phyloP scores from a whole-genome alignment of 2,888 invertebrate genomes.

The Limnephilus marmoratus region DNA sequence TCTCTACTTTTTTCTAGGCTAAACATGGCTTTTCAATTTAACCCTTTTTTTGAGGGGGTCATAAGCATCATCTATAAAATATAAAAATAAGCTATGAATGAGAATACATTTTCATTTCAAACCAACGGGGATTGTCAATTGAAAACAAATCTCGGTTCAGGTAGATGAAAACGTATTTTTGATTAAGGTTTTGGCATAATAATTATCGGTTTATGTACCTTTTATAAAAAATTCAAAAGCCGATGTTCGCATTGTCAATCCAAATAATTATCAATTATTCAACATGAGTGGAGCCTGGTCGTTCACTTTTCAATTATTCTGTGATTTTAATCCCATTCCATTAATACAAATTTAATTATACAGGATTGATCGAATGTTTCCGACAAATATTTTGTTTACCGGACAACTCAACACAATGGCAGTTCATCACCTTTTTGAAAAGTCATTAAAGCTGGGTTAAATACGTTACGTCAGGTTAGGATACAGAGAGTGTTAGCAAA shows the following conservation, averaged over 20 bases:
- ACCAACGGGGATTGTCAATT: background rate
- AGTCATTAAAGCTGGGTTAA: too few species aligned
- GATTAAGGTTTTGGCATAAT: background rate
- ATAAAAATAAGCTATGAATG: background rate
- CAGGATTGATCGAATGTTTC: too few species aligned
- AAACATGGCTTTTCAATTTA: background rate
- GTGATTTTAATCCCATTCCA: too few species aligned
- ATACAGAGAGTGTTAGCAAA: too few species aligned
- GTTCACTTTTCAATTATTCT: background rate
- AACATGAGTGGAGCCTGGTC: background rate
- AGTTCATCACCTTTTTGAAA: too few species aligned
- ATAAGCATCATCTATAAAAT: background rate
- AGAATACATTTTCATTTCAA: background rate
- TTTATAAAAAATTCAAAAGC: background rate
- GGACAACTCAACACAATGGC: too few species aligned
- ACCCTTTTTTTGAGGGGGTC: background rate
- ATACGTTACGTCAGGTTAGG: too few species aligned
- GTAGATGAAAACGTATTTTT: background rate
- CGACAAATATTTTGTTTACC: too few species aligned
- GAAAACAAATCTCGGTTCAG: background rate
- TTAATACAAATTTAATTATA: too few species aligned
- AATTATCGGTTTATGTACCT: background rate
- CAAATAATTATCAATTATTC: background rate
- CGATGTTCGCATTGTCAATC: background rate
- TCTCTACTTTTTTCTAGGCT: background rate